Evolutionary conservation across 2,888 invertebrate genomes (phyloP), one percentile per base, ranked within the genome.

Genomic region (Pyrocoelia pectoralis): DNA sequence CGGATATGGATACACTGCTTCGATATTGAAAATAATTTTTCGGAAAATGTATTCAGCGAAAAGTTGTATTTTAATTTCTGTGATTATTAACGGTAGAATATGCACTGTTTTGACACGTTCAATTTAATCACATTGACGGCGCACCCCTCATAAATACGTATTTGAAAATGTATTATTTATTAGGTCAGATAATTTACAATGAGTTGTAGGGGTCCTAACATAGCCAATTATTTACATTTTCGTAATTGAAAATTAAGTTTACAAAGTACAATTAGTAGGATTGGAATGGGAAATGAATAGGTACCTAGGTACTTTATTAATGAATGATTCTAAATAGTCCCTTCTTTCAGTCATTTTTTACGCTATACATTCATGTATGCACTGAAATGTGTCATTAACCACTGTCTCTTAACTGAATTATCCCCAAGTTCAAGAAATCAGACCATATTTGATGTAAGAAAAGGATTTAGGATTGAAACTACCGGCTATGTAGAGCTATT

Each of bases 281-380:
- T 5, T 6, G 24, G 24, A 24, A 24, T 6, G 6, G 24, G 24
- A 24, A 24, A 6, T 5, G 24, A 24, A 24, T 24, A 6, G 4
- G n/a, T n/a, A n/a, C n/a, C n/a, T n/a, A 13, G 10, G 15, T 33
- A 53, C 15, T 59, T 53, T 33, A 41, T 18, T 52, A n/a, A n/a
- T 10, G 46, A 59, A 60, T 53, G 53, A 60, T 58, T 58, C 48
- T 33, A 29, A 53, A 53, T 59, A 53, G 29, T 18, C 46, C n/a
- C 48, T 53, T 43, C 38, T 59, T 59, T 38, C 46, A 13, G 59
- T n/a, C n/a, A n/a, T n/a, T n/a, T n/a, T n/a, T n/a, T n/a, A n/a
- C n/a, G n/a, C n/a, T n/a, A n/a, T n/a, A n/a, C n/a, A n/a, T n/a
- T n/a, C n/a, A n/a, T n/a, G n/a, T n/a, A n/a, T n/a, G n/a, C n/a